Evolutionary conservation across 2,888 invertebrate species (phyloP).

Genomic region (Euclidia mi): DNA sequence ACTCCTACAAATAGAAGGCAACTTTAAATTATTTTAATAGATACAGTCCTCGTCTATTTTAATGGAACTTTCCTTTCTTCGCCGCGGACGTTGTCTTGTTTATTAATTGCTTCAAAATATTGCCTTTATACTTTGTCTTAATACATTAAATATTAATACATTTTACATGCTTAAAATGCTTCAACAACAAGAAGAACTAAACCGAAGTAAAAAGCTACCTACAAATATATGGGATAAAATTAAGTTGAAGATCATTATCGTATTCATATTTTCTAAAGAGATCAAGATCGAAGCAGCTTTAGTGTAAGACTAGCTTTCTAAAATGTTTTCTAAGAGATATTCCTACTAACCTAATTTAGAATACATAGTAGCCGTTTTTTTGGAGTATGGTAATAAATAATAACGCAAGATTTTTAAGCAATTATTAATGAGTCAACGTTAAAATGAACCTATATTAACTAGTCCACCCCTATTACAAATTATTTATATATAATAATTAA

Average conservation of each 20-base stretch:
- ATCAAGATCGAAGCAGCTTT: slow-evolving; percentile 10
- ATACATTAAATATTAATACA: neutral
- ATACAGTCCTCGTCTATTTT: slow-evolving; percentile 19
- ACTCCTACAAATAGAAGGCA: slow-evolving; percentile 64
- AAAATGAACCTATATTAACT: too few relatives aligned
- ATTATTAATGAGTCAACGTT: slow-evolving; percentile 15
- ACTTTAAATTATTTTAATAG: slow-evolving; percentile 56
- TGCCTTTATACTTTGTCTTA: slow-evolving; percentile 17
- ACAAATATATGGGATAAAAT: neutral
- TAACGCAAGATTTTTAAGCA: slow-evolving; percentile 28
- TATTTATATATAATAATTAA: too few relatives aligned
- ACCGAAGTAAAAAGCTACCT: neutral
- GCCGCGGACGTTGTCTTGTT: slow-evolving; percentile 19
- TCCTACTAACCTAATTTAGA: slow-evolving; percentile 13
- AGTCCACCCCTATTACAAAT: too few relatives aligned
- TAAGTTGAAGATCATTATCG: slow-evolving; percentile 10
- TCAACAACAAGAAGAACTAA: too few relatives aligned
- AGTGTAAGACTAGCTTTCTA: slow-evolving; percentile 13
- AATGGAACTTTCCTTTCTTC: slow-evolving; percentile 28
- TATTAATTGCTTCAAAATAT: slow-evolving; percentile 41
- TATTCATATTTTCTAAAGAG: slow-evolving; percentile 11
- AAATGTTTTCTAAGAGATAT: slow-evolving; percentile 5
- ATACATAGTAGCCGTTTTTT: neutral
- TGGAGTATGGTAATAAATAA: neutral
- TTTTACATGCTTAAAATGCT: neutral